phyloP scores from a whole-genome alignment of 2,888 invertebrate genomes.

The Epinotia brunnichana region DNA sequence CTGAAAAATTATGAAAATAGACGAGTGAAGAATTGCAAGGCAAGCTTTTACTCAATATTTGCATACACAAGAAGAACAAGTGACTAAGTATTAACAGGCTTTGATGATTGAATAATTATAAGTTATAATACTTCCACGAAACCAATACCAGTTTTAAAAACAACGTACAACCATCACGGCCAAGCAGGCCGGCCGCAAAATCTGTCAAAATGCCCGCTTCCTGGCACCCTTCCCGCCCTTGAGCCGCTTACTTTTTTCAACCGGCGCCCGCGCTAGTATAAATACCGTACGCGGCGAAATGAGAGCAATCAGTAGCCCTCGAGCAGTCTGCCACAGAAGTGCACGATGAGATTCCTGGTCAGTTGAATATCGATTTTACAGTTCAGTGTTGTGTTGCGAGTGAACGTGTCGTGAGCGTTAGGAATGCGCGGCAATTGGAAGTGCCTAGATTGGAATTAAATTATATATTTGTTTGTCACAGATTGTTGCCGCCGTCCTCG shows the following conservation, averaged over 20 bases:
- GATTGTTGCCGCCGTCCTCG: slow-evolving; percentile 68
- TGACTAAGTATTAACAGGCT: background rate
- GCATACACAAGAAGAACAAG: background rate
- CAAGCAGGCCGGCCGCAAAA: slow-evolving; percentile 52
- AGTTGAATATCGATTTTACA: slow-evolving; percentile 53
- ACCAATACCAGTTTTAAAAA: slow-evolving; percentile 15
- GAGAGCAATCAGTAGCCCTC: slow-evolving; percentile 74
- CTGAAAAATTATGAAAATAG: background rate
- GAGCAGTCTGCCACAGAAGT: slow-evolving; percentile 52
- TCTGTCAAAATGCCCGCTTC: slow-evolving; percentile 72
- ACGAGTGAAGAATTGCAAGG: background rate
- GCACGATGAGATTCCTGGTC: slow-evolving; percentile 80
- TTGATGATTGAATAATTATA: background rate
- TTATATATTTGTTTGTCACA: slow-evolving; percentile 49
- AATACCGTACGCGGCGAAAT: slow-evolving; percentile 62
- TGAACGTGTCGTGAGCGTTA: slow-evolving; percentile 26
- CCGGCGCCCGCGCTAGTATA: slow-evolving; percentile 61
- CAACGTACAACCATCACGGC: slow-evolving; percentile 27
- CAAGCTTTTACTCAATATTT: background rate
- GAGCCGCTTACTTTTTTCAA: slow-evolving; percentile 53
- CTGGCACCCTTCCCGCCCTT: slow-evolving; percentile 75
- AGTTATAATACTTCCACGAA: background rate
- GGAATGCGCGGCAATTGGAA: slow-evolving; percentile 9
- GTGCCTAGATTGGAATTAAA: slow-evolving; percentile 18
- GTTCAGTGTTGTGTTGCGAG: slow-evolving; percentile 15